Evolutionary conservation across 2,113 vertebrate species (phyloP), one percentile per base, ranked within the genome.

Genomic region (Synodontis membranacea): DNA sequence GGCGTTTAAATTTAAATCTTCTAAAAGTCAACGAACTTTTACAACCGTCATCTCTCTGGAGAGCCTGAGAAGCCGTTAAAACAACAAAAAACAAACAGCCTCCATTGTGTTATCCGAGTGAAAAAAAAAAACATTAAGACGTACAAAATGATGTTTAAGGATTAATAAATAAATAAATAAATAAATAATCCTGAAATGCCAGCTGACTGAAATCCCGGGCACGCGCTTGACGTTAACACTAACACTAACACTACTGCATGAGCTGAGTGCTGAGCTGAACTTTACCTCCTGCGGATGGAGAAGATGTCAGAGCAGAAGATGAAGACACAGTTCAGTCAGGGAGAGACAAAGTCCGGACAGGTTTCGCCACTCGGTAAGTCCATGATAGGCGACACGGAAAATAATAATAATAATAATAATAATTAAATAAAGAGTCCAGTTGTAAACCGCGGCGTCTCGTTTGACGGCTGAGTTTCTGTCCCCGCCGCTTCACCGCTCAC

Each of bases 341-440:
- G 85, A 81, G 25, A 88, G 89, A 92, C 91, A 82, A 91, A 88
- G 90, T 93, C 93, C 93, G 89, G 90, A 70, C 91, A 74, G 80
- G 91, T 90, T 84, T 92, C 91, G 21, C 48, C 66, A 90, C 89
- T 86, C 86, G 91, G 89, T 95, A 94, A 95, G 91, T 94, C 95
- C 95, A 95, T 95, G 91, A 86, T 89, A 85, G 72, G 78, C 89
- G 91, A 91, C 12, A 74, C 48, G 14, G 1, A 72, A 23, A 39
- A 60, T 60, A 17, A 54, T 54, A 54, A 4, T 60, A 60, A 23
- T 4, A 37, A 21, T 2, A 19, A 68, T 19, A 64, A 89, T 54
- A 68, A 78, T 10, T 70, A 34, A 44, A 25, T 44, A 48, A 19
- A 44, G 79, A 74, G 79, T 93, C 93, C 93, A 91, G 92, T 92